Base-by-base conservation (phyloP, 2,113 vertebrate genomes). In the Tachuris rubrigastra region DNA sequence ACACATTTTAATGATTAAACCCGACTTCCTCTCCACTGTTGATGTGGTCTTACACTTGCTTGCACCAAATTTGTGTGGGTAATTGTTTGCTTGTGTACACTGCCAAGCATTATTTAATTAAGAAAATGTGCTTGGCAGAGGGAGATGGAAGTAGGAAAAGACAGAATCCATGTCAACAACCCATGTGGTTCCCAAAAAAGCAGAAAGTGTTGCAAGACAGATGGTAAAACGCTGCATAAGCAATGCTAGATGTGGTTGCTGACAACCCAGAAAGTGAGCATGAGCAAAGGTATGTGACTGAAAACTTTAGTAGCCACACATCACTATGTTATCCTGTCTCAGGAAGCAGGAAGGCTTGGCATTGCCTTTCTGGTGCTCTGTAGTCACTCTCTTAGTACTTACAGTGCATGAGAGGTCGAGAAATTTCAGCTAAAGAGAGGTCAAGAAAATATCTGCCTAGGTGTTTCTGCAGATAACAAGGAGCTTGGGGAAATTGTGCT, bases 1-100 rank as follows among this genome's bases (percentile, higher is more conserved):
- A 69, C 59, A 58, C 67, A 33, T 53, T 93, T 87, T 65, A 91
- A 39, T 93, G 31, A 69, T 93, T 90, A 94, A 90, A 83, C 28
- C 11, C 0, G 0, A 63, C 68, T 93, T 85, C 71, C 59, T 73
- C 24, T 50, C 22, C 46, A 42, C 21, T 65, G 50, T 88, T 92
- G 5, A 41, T 83, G 42, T 81, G 81, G 58, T 85, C 78, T 93
- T 79, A 83, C 59, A 82, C 63, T 80, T 79, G 28, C 53, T 55
- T 87, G 52, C 58, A 69, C 63, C 62, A 69, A 73, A 87, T 72
- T 21, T 88, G 14, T 68, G 28, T 74, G 71, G 41, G 12, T 69
- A 87, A 59, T 75, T 50, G 8, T 49, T 95, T 89, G 30, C 41
- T 77, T 90, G 9, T 83, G 30, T 88, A 28, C 10, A 10, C 27